These are phyloP conservation scores for Delia radicum DNA, from an alignment of 1,140 invertebrate species.

Conservation along the genomic window DNA sequence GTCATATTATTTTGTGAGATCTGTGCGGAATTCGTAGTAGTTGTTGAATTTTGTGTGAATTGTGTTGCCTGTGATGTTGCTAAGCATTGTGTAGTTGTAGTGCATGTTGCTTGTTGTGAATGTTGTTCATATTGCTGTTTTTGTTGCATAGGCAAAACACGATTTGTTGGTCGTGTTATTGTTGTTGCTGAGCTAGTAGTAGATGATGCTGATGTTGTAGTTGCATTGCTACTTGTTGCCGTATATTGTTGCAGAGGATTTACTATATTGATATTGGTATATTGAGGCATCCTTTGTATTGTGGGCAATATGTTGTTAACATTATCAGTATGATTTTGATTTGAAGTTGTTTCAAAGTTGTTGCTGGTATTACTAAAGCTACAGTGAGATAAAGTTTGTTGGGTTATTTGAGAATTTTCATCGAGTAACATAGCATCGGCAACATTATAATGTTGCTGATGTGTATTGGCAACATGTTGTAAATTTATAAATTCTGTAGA, in stretches of 20 bases:
- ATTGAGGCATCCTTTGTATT: constrained; percentile 9
- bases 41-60: background rate
- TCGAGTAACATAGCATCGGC: background rate
- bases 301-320: constrained; percentile 9
- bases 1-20: background rate
- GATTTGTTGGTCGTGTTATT: constrained; percentile 67
- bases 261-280: constrained; percentile 53
- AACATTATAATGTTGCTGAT: constrained; percentile 19
- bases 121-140: constrained; percentile 41
- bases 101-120: background rate
- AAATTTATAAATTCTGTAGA: background rate
- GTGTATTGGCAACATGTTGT: background rate
- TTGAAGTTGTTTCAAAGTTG: constrained; percentile 1
- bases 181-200: constrained; percentile 31
- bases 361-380: background rate
- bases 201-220: constrained; percentile 39
- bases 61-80: constrained; percentile 35
- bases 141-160: constrained; percentile 72
- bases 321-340: background rate
- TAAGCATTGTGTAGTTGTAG: constrained; percentile 30
- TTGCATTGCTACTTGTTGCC: constrained; percentile 31
- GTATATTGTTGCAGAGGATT: constrained; percentile 61
- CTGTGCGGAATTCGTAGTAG: background rate
- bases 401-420: background rate
- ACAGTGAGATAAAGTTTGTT: background rate